Percentiles rank a stretch among this genome's conserved stretches.
Evolutionary conservation across 2,888 invertebrate species (phyloP).

Genomic region (Rosalia funebris): DNA sequence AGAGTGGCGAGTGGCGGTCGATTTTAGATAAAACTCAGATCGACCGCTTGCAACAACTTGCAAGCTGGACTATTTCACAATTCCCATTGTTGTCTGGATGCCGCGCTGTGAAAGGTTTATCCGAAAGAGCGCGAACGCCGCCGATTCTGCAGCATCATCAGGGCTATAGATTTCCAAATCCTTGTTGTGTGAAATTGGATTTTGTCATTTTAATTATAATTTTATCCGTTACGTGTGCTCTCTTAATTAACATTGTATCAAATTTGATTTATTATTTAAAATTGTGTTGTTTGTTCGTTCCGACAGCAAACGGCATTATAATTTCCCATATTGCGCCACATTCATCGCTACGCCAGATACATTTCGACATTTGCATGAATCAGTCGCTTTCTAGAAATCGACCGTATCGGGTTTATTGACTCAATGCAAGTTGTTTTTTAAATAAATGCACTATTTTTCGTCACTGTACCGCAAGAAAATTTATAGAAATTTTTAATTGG

Average conservation of each 20-base stretch:
- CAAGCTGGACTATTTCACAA: slow-evolving; percentile 17
- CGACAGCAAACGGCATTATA: slow-evolving; percentile 21
- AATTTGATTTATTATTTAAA: slow-evolving; percentile 41
- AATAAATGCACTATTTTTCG: no score
- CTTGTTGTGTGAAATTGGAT: slow-evolving; percentile 64
- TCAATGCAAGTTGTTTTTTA: neutral
- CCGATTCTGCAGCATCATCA: slow-evolving; percentile 16
- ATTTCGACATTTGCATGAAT: neutral
- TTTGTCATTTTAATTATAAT: slow-evolving; percentile 63
- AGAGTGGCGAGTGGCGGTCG: slow-evolving; percentile 4
- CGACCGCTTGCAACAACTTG: slow-evolving; percentile 22
- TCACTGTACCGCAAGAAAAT: no score
- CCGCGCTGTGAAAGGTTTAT: slow-evolving; percentile 23
- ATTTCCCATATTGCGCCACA: slow-evolving; percentile 29
- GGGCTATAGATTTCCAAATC: slow-evolving; percentile 57
- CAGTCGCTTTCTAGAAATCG: slow-evolving; percentile 15
- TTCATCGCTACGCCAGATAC: neutral
- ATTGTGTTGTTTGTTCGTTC: slow-evolving; percentile 33
- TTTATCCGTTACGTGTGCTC: slow-evolving; percentile 60
- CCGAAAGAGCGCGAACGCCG: slow-evolving; percentile 13
- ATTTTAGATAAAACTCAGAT: slow-evolving; percentile 26
- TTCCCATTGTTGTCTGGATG: slow-evolving; percentile 28
- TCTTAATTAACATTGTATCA: slow-evolving; percentile 56
- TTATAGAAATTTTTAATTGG: no score
- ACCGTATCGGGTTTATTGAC: slow-evolving; percentile 18